Evolutionary conservation across 2,888 invertebrate genomes (phyloP), one percentile per base, ranked within the genome.

Genomic region (Blomia tropicalis): DNA sequence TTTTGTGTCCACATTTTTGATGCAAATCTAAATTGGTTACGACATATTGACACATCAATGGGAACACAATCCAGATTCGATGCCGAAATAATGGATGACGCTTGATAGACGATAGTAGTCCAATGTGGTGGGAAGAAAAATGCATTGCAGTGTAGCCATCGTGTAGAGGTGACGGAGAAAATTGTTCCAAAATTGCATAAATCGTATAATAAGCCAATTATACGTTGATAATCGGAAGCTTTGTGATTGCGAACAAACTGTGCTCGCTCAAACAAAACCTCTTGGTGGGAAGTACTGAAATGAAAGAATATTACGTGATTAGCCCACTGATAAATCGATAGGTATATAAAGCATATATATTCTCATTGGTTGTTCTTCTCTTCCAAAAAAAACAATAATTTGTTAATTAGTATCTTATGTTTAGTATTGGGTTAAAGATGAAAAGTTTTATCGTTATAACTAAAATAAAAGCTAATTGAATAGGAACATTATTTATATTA

Each of bases 191-290:
- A 14, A 41, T n/a, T 47, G 7, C 23, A 47, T n/a, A 47, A 27
- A 19, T 11, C 51, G 51, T n/a, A 47, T 47, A 47, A 47, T 47
- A 47, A 47, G n/a, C 5, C 51, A 47, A 47, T 47, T 47, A 47
- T n/a, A 47, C n/a, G 51, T 7, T n/a, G 51, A 47, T 47, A 47
- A 47, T 47, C 51, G n/a, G 7, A 19, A n/a, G n/a, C n/a, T n/a
- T 7, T 47, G 7, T 47, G 51, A 47, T 47, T 47, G 51, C 51
- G 27, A 47, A 47, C n/a, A n/a, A n/a, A n/a, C n/a, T n/a, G n/a
- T n/a, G n/a, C n/a, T 47, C 51, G n/a, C 51, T 11, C 7, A 47
- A 47, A 11, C 27, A n/a, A 7, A 7, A 47, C n/a, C 51, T 7
- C 23, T 25, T 7, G 11, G 7, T 17, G 27, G n/a, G 51, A 14